Conservation (phyloP, 1,140 invertebrate genomes). For the Oncopodura yosiiana region DNA sequence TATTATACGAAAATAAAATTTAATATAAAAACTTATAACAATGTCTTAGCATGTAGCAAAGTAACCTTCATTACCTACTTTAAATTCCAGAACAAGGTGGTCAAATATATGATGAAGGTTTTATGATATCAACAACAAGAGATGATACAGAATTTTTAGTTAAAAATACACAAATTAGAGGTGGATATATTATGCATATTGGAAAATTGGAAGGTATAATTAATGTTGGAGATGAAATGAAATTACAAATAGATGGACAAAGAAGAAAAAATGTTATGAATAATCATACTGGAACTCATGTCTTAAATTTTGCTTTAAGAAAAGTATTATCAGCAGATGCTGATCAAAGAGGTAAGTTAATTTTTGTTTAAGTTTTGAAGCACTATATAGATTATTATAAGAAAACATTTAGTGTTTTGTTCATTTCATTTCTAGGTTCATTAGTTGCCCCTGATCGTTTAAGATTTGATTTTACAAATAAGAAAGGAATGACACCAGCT, state of each 20-base stretch:
- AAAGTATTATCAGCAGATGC: conserved; percentile 78
- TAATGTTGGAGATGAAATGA: conserved; percentile 74
- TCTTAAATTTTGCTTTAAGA: conserved; percentile 87
- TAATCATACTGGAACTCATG: conserved; percentile 98
- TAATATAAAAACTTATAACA: too few relatives aligned
- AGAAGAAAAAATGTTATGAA: conserved; percentile 86
- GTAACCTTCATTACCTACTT: too few relatives aligned
- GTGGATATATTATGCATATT: conserved; percentile 90
- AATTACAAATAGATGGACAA: conserved; percentile 69
- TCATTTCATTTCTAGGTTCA: too few relatives aligned
- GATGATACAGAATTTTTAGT: conserved; percentile 72
- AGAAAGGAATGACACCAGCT: conserved; percentile 71
- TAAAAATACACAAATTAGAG: conserved; percentile 90
- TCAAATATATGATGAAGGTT: conserved; percentile 95
- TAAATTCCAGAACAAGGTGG: conserved; percentile 97
- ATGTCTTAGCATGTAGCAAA: too few relatives aligned
- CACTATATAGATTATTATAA: too few relatives aligned
- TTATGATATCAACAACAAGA: conserved; percentile 62
- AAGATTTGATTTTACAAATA: conserved; percentile 95
- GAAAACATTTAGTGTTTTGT: too few relatives aligned
- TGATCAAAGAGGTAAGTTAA: conserved; percentile 95
- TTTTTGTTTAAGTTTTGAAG: too few relatives aligned
- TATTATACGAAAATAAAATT: too few relatives aligned
- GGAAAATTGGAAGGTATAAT: conserved; percentile 66
- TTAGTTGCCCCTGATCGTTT: conserved; percentile 94